Percentiles rank a stretch among this genome's conserved stretches.
phyloP scores from a whole-genome alignment of 2,797 vertebrate genomes.

The Anisognathus igniventris region DNA sequence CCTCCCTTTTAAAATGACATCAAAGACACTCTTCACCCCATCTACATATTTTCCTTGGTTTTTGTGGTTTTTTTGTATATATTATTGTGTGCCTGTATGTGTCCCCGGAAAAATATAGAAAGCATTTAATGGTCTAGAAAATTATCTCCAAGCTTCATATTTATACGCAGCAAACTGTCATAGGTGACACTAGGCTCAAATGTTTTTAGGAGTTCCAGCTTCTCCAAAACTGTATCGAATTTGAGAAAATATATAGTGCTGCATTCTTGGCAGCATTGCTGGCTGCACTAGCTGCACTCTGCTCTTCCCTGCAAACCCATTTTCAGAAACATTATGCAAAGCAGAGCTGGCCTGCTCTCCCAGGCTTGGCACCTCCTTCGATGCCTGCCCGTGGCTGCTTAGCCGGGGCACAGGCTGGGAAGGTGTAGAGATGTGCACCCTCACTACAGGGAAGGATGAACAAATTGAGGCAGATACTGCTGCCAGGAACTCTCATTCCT shows the following conservation, averaged over 20 bases:
- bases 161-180: neutral
- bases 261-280: neutral
- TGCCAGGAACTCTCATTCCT: neutral
- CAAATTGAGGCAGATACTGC: neutral
- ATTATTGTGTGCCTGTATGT: rapidly evolving
- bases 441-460: neutral
- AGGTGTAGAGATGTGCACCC: rapidly evolving
- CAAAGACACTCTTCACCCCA: neutral
- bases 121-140: neutral
- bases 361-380: rapidly evolving
- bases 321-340: neutral
- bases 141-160: neutral
- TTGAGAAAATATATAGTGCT: neutral
- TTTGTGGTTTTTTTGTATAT: neutral
- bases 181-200: neutral
- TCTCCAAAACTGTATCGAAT: neutral
- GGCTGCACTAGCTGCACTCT: neutral
- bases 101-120: rapidly evolving
- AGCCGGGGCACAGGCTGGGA: neutral
- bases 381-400: rapidly evolving
- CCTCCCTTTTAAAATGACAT: neutral
- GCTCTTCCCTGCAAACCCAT: neutral
- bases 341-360: neutral
- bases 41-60: neutral
- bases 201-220: neutral